phyloP scores from a whole-genome alignment of 2,888 invertebrate genomes.

The Argynnis bischoffii region DNA sequence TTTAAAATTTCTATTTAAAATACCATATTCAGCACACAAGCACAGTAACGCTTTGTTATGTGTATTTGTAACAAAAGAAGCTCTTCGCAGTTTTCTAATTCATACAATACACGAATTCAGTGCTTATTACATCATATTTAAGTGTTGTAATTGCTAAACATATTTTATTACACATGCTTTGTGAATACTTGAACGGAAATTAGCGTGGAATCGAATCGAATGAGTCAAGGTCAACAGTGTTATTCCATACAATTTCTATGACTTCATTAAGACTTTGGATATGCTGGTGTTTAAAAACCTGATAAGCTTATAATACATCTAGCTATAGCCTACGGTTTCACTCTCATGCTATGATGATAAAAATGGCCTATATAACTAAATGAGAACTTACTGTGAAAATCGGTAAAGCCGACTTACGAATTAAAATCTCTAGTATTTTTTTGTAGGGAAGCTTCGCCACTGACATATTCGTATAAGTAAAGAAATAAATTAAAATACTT shows the following conservation, averaged over 20 bases:
- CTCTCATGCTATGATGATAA: too few relatives aligned
- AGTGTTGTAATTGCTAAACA: not conserved
- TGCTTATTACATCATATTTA: not conserved
- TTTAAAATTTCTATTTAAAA: too few relatives aligned
- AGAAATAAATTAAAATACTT: too few relatives aligned
- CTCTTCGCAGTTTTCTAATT: not conserved
- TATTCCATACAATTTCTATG: not conserved
- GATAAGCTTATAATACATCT: not conserved
- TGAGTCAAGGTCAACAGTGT: slow-evolving; percentile 4
- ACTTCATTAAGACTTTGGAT: not conserved
- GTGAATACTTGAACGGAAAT: slow-evolving; percentile 18
- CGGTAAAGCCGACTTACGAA: too few relatives aligned
- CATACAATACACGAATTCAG: not conserved
- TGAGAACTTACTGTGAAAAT: too few relatives aligned
- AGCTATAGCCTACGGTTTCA: too few relatives aligned
- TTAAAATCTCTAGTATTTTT: too few relatives aligned
- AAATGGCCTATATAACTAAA: too few relatives aligned
- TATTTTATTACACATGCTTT: not conserved
- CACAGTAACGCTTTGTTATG: not conserved
- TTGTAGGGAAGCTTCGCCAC: too few relatives aligned
- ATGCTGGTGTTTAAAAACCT: not conserved
- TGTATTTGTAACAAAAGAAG: not conserved
- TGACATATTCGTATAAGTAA: too few relatives aligned
- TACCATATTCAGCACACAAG: not conserved
- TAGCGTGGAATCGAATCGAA: slow-evolving; percentile 26